These are phyloP conservation scores for Calephelis virginiensis DNA, from an alignment of 1,140 invertebrate genomes.

Conservation along the genomic window DNA sequence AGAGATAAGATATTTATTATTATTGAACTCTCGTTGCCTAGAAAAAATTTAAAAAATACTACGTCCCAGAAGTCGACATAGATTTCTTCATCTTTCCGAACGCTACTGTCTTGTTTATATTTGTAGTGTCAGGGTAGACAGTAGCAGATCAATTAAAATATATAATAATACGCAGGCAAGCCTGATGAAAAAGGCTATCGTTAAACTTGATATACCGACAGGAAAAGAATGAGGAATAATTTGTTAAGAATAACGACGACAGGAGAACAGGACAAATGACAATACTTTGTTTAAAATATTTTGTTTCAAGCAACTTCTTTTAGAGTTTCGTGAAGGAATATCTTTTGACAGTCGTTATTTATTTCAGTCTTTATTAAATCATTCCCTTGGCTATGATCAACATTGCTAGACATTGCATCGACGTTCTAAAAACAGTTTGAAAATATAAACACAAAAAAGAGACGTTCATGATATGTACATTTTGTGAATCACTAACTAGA, in stretches of 20 bases:
- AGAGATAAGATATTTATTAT: no score
- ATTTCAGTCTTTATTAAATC: conserved; percentile 2
- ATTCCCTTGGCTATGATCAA: not conserved
- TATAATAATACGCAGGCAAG: no score
- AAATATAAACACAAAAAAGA: not conserved
- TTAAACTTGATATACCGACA: not conserved
- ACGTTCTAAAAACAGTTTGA: not conserved
- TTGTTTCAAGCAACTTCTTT: conserved; percentile 11
- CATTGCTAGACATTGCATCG: not conserved
- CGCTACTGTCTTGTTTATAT: no score
- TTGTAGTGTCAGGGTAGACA: no score
- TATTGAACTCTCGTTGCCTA: no score
- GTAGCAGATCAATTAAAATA: no score
- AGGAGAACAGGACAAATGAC: not conserved
- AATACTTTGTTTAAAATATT: conserved; percentile 5
- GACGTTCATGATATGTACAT: no score
- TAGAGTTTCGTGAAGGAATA: not conserved
- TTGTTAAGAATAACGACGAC: not conserved
- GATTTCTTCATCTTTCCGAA: no score
- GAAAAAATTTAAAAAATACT: no score
- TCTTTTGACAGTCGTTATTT: conserved; percentile 13
- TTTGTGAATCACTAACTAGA: no score
- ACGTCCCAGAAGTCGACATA: no score
- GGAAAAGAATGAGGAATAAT: not conserved
- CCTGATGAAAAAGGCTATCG: no score